Evolutionary conservation across 2,797 vertebrate genomes (phyloP).

Genomic region (Choloepus didactylus): DNA sequence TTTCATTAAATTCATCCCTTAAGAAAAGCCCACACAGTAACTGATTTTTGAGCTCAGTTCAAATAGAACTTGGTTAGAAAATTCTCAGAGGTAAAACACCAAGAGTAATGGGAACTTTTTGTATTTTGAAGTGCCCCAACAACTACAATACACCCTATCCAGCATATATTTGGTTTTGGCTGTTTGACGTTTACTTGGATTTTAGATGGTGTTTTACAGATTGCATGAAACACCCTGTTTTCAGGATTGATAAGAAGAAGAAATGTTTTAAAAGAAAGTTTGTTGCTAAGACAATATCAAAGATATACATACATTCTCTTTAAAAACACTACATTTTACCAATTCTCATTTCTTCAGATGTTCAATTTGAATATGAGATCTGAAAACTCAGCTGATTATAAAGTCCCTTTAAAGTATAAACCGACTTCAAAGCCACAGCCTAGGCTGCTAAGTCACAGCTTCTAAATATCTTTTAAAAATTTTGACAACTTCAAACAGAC

Average conservation of each 20-base stretch:
- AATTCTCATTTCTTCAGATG: constrained; percentile 73
- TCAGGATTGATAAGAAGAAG: constrained; percentile 27
- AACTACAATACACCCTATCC: constrained; percentile 42
- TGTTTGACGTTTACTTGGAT: constrained; percentile 56
- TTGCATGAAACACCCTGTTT: not conserved
- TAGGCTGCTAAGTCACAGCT: constrained; percentile 61
- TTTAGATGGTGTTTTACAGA: constrained; percentile 53
- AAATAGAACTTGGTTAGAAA: constrained; percentile 75
- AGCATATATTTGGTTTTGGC: constrained; percentile 52
- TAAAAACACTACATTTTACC: constrained; percentile 57
- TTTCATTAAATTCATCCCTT: constrained; percentile 75
- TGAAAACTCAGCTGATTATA: constrained; percentile 51
- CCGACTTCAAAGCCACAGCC: constrained; percentile 71
- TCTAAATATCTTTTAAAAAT: constrained; percentile 65
- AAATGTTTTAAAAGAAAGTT: constrained; percentile 61
- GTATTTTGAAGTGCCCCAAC: constrained; percentile 62
- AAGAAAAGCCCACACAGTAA: constrained; percentile 73
- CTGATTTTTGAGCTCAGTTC: constrained; percentile 75
- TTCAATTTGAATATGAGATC: constrained; percentile 40
- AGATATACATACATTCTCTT: not conserved
- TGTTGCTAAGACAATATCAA: not conserved
- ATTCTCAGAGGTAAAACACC: constrained; percentile 72
- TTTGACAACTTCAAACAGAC: constrained; percentile 64
- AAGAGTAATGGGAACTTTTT: constrained; percentile 67
- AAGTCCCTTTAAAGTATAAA: constrained; percentile 74